Evolutionary conservation across 2,113 vertebrate genomes (phyloP).

Genomic region (Eulemur macaco): DNA sequence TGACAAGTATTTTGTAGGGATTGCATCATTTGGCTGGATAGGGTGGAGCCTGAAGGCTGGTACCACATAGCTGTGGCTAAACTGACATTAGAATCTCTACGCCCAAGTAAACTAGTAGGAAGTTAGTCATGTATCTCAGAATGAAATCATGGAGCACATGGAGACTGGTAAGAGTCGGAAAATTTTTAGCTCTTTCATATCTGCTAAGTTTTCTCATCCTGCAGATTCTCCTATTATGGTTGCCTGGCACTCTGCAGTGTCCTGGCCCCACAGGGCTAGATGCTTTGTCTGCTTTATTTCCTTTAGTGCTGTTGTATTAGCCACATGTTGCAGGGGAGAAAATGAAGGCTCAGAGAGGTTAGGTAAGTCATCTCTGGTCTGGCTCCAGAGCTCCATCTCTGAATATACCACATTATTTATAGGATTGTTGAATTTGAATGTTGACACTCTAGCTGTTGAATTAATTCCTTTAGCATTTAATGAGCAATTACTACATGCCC

Average conservation of each 20-base stretch:
- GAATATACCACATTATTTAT: constrained; percentile 1
- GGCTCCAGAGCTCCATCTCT: constrained; percentile 12
- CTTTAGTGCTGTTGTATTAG: constrained; percentile 1
- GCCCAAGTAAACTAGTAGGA: not conserved
- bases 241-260: not conserved
- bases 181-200: constrained; percentile 16
- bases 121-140: not conserved
- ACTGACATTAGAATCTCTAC: not conserved
- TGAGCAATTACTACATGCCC: not conserved
- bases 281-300: constrained; percentile 26
- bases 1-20: not conserved
- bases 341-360: not conserved
- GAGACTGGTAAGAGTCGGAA: not conserved
- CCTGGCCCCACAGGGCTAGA: not conserved
- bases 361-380: constrained; percentile 29
- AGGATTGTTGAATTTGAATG: not conserved
- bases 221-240: not conserved
- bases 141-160: not conserved
- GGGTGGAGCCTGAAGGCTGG: not conserved
- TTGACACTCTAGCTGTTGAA: not conserved
- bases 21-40: not conserved
- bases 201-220: not conserved
- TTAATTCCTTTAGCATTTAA: constrained; percentile 17
- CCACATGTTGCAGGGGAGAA: not conserved
- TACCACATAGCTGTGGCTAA: not conserved